Evolutionary conservation across 2,113 vertebrate genomes (phyloP), one percentile per base, ranked within the genome.

Genomic region (Phyllostomus hastatus): DNA sequence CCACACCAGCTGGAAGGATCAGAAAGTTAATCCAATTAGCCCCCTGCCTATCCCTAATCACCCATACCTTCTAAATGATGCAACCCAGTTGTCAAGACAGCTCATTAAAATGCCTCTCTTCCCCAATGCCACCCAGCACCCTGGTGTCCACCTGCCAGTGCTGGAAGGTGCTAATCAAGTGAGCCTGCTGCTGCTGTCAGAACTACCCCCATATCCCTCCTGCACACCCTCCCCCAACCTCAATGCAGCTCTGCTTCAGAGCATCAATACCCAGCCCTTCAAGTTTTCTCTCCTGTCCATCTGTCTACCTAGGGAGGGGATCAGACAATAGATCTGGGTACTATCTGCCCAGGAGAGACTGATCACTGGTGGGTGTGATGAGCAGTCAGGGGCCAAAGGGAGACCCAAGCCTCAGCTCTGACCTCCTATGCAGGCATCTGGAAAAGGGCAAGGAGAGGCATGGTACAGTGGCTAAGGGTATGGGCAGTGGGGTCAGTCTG

Each of bases 11-110:
- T 83, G 50, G n/a, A 88, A 35, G 33, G 64, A 48, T 90, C 90
- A 66, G n/a, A 87, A 82, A 73, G 75, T 57, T 69, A 96, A 95
- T 85, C 41, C 50, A 43, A 66, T 1, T 78, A 85, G 57, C 52
- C 43, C 35, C 54, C 20, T 52, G 41, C 64, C 75, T 26, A 54
- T 50, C 33, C 48, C 75, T 93, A 0, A 82, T 72, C 82, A 95
- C 86, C 66, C 72, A 91, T 19, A 4, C 54, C 24, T 90, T 91
- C 91, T 94, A 96, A 97, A 94, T 75, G 94, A 95, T 75, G 50
- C 80, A 57, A 92, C 24, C 35, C 57, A 26, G 33, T 87, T 97
- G 85, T 96, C 61, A 91, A 70, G 79, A 91, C 43, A 79, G 35
- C 2, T 2, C 10, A 67, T 88, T 70, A 59, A 83, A 35, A 35